Conservation (phyloP, 2,888 invertebrate species). For the Craniophora ligustri region DNA sequence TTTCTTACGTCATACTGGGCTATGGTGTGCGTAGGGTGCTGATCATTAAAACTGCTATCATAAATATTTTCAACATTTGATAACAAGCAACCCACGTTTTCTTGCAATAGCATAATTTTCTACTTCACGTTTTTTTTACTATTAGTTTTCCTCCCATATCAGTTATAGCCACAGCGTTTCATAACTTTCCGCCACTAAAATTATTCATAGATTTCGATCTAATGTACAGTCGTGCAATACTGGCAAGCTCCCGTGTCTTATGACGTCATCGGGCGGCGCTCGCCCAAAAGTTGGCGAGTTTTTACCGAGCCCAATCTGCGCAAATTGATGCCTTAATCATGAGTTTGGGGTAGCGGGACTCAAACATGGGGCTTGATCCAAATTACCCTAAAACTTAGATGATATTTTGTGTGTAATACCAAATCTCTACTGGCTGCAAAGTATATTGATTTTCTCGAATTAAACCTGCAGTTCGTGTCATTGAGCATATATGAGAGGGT, state of each 20-base stretch:
- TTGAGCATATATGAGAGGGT: background rate
- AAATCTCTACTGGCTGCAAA: conserved; percentile 13
- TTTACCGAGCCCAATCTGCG: conserved; percentile 31
- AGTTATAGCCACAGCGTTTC: no score
- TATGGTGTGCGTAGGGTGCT: no score
- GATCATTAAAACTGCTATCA: no score
- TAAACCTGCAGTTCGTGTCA: conserved; percentile 22
- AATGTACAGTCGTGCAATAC: conserved; percentile 15
- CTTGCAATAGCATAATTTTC: no score
- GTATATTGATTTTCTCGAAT: conserved; percentile 25
- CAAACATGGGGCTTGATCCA: conserved; percentile 43
- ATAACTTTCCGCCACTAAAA: conserved; percentile 6
- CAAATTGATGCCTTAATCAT: conserved; percentile 62
- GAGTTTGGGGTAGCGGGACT: conserved; percentile 58
- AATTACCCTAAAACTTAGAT: conserved; percentile 54
- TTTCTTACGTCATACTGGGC: no score
- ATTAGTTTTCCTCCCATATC: no score
- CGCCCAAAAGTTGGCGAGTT: conserved; percentile 33
- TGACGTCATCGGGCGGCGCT: conserved; percentile 28
- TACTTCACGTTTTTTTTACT: no score
- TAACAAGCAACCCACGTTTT: no score
- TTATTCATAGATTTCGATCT: conserved; percentile 29
- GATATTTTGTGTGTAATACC: conserved; percentile 47
- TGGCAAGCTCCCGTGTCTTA: background rate
- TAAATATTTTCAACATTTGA: no score